These are phyloP conservation scores for Perca schrenkii DNA, from an alignment of 2,113 vertebrate genomes.

Conservation along the genomic window DNA sequence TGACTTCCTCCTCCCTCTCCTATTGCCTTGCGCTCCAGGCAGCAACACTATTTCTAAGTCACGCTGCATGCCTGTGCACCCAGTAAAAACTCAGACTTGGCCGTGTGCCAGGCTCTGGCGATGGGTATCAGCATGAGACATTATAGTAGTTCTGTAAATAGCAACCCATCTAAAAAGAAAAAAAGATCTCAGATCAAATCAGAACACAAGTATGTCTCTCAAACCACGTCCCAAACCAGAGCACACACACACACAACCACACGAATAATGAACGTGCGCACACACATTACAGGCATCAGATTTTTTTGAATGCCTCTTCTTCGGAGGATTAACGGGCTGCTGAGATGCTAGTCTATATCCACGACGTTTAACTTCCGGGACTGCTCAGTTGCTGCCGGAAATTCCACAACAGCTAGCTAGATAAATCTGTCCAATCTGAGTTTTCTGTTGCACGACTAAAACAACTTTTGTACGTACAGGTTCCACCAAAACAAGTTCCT, in stretches of 20 bases:
- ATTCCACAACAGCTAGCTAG: no score
- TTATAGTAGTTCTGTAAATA: conserved; percentile 82
- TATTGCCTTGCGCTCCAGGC: conserved; percentile 12
- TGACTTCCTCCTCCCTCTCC: not conserved
- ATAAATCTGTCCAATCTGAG: no score
- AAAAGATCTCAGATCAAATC: conserved; percentile 74
- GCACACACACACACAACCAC: conserved; percentile 8
- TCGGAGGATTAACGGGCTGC: conserved; percentile 49
- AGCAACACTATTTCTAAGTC: conserved; percentile 46
- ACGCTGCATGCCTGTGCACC: conserved; percentile 37
- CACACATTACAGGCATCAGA: conserved; percentile 12
- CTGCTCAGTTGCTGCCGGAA: no score
- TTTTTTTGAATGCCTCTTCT: conserved; percentile 47
- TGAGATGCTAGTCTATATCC: conserved; percentile 18
- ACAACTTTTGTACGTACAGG: no score
- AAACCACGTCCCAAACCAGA: conserved; percentile 77
- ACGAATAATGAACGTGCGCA: not conserved
- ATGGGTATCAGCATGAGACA: conserved; percentile 80
- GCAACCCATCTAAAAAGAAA: conserved; percentile 77
- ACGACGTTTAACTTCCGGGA: no score
- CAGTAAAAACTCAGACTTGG: conserved; percentile 60
- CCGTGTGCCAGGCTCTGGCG: conserved; percentile 58
- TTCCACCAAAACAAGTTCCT: no score
- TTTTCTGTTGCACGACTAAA: no score
- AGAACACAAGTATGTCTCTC: conserved; percentile 63